A percentile compares a stretch with the other conserved stretches of the same genome.
Evolutionary conservation across 1,140 invertebrate genomes (phyloP).

Genomic region (Chrysopa pallens): DNA sequence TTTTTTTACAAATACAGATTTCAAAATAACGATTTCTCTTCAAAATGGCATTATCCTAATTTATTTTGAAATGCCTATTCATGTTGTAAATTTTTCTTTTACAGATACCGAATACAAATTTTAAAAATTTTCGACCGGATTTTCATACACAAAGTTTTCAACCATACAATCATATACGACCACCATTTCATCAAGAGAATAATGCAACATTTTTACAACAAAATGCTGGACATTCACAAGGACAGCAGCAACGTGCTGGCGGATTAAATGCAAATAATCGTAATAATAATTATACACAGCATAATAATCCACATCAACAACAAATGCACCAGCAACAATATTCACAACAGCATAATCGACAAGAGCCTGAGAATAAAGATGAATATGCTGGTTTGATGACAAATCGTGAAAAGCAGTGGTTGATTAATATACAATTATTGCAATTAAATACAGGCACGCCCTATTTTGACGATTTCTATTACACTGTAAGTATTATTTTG

Average conservation of each 20-base stretch:
- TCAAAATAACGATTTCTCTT: no score
- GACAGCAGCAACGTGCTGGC: no score
- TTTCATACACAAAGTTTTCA: neutral
- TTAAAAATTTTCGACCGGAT: neutral
- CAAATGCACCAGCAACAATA: neutral
- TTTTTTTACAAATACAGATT: no score
- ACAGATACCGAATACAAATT: neutral
- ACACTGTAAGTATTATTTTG: slow-evolving; percentile 30
- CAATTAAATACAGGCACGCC: slow-evolving; percentile 74
- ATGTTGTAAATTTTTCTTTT: neutral
- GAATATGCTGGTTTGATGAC: slow-evolving; percentile 85
- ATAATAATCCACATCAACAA: neutral
- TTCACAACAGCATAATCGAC: neutral
- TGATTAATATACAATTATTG: slow-evolving; percentile 79
- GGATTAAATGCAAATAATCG: neutral
- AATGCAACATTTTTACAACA: neutral
- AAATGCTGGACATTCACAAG: no score
- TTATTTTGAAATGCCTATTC: neutral
- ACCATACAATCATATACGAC: neutral
- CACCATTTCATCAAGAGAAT: neutral
- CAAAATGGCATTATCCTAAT: neutral
- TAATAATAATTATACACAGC: neutral
- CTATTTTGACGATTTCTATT: slow-evolving; percentile 75
- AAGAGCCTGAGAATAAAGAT: slow-evolving; percentile 29
- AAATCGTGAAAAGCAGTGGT: slow-evolving; percentile 77